These are phyloP conservation scores for Leucophenga maculata DNA, from an alignment of 2,888 invertebrate species.

Conservation along the genomic window DNA sequence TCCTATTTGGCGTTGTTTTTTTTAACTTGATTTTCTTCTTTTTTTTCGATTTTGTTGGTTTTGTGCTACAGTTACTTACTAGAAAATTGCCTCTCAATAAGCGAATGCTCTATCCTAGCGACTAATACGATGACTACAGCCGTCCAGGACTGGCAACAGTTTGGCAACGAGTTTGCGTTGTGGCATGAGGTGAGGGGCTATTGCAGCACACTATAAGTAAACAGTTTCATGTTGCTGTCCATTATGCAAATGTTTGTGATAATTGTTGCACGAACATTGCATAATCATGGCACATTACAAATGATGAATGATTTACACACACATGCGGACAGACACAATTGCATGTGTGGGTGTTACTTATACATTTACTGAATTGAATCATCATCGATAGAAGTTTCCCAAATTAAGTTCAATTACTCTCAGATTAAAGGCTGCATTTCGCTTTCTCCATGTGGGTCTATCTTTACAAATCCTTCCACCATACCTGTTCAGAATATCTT, in stretches of 20 bases:
- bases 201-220: not conserved
- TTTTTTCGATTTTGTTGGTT: not conserved
- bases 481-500: too few relatives aligned
- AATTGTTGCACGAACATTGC: slow-evolving; percentile 61
- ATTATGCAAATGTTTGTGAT: slow-evolving; percentile 55
- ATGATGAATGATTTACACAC: slow-evolving; percentile 43
- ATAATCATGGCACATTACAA: slow-evolving; percentile 57
- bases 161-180: not conserved
- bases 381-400: too few relatives aligned
- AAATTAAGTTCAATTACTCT: too few relatives aligned
- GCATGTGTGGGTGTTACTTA: too few relatives aligned
- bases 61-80: not conserved
- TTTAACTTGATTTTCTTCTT: not conserved
- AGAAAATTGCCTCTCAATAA: slow-evolving; percentile 53
- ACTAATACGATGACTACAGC: slow-evolving; percentile 29
- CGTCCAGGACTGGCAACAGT: not conserved
- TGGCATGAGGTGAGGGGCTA: not conserved
- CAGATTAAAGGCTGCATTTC: too few relatives aligned
- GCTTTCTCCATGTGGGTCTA: too few relatives aligned
- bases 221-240: slow-evolving; percentile 18
- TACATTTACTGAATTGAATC: too few relatives aligned
- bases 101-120: not conserved
- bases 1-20: not conserved
- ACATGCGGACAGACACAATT: not conserved
- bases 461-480: too few relatives aligned